Evolutionary conservation across 1,140 invertebrate genomes (phyloP).

Genomic region (Drosophila saltans): DNA sequence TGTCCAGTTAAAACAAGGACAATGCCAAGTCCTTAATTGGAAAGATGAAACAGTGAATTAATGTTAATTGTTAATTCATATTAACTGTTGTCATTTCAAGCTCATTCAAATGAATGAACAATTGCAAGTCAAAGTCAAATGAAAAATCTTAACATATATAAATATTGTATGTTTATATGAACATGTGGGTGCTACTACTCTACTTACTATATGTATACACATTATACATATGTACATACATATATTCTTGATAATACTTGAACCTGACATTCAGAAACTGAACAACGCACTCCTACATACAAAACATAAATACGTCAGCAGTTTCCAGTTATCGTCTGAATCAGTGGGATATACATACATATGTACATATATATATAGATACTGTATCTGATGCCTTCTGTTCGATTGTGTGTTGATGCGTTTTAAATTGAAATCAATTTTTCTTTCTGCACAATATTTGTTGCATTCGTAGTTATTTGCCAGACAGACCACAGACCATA

Average conservation of each 20-base stretch:
- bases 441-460: constrained; percentile 21
- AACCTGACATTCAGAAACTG: constrained; percentile 73
- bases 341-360: constrained; percentile 23
- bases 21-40: constrained; percentile 70
- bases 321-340: constrained; percentile 35
- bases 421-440: constrained; percentile 78
- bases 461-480: constrained; percentile 42
- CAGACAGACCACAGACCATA: constrained; percentile 35
- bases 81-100: constrained; percentile 48
- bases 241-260: constrained; percentile 58
- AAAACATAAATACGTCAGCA: constrained; percentile 46
- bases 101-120: constrained; percentile 54
- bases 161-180: constrained; percentile 6
- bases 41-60: constrained; percentile 37
- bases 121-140: constrained; percentile 74
- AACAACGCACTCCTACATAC: constrained; percentile 21
- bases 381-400: constrained; percentile 9
- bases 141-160: constrained; percentile 42
- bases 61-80: constrained; percentile 64
- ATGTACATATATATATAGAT: constrained; percentile 26
- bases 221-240: constrained; percentile 6
- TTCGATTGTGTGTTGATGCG: constrained; percentile 53
- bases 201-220: constrained; percentile 3
- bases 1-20: constrained; percentile 50
- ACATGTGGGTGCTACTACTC: constrained; percentile 53